Conservation (phyloP, 2,797 vertebrate species). For the Dicrostonyx torquatus region DNA sequence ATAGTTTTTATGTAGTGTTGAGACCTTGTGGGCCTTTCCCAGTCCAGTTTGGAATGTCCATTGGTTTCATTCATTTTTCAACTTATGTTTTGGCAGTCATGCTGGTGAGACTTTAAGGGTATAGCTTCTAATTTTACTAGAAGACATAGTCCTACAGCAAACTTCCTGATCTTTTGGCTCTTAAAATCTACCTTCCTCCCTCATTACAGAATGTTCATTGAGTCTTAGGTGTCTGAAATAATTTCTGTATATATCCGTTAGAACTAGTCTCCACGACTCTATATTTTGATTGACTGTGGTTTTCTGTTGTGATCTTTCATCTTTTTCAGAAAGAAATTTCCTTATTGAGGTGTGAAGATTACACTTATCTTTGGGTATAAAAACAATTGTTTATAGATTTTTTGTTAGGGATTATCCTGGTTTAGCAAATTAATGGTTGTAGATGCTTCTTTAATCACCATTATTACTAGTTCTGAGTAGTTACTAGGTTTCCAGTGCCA, state of each 20-base stretch:
- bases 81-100: background rate
- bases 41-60: background rate
- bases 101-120: background rate
- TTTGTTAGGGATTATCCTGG: background rate
- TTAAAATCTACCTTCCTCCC: background rate
- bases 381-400: background rate
- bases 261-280: background rate
- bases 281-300: background rate
- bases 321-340: background rate
- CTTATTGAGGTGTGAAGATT: background rate
- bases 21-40: background rate
- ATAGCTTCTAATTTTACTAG: background rate
- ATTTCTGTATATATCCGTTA: background rate
- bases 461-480: background rate
- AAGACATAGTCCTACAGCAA: background rate
- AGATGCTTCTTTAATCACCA: background rate
- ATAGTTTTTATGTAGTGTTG: background rate
- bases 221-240: background rate
- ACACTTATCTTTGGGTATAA: background rate
- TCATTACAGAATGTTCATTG: background rate
- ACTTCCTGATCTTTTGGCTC: background rate
- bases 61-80: background rate
- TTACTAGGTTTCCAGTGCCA: background rate
- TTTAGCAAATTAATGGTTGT: background rate
- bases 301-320: background rate